Conservation (phyloP, 2,797 vertebrate genomes). For the Poeciliopsis infans region DNA sequence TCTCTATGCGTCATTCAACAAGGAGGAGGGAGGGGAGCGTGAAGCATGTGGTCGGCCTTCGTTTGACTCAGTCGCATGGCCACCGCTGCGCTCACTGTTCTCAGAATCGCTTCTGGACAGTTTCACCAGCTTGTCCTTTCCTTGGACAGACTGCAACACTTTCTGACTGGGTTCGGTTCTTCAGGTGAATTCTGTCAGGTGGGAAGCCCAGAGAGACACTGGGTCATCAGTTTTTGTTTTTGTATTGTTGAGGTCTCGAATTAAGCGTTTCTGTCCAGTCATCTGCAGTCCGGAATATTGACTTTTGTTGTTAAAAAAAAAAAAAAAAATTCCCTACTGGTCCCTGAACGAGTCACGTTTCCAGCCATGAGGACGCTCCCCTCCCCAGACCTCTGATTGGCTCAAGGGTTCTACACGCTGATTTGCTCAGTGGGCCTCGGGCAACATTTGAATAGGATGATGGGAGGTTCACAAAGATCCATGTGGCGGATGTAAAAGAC, state of each 20-base stretch:
- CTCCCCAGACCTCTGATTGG: constrained; percentile 66
- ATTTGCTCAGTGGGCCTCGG: neutral
- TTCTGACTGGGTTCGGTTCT: neutral
- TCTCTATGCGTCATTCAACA: constrained; percentile 48
- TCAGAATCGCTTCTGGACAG: neutral
- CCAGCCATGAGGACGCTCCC: constrained; percentile 39
- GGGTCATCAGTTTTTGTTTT: neutral
- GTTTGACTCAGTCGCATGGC: neutral
- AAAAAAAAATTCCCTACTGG: neutral
- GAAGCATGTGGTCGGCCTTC: constrained; percentile 57
- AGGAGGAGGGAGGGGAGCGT: constrained; percentile 4
- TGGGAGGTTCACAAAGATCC: neutral
- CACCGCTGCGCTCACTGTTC: neutral
- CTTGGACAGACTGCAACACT: neutral
- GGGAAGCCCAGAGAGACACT: neutral
- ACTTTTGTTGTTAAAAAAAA: neutral
- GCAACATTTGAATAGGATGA: constrained; percentile 1
- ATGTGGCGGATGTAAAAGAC: neutral
- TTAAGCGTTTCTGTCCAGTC: neutral
- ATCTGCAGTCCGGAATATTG: neutral
- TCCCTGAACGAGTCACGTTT: constrained; percentile 62
- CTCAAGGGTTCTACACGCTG: neutral
- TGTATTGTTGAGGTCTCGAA: no score
- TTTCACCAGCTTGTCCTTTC: neutral
- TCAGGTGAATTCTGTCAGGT: neutral